Conservation (phyloP, 2,888 invertebrate species). For the Reticulitermes lucifugus region DNA sequence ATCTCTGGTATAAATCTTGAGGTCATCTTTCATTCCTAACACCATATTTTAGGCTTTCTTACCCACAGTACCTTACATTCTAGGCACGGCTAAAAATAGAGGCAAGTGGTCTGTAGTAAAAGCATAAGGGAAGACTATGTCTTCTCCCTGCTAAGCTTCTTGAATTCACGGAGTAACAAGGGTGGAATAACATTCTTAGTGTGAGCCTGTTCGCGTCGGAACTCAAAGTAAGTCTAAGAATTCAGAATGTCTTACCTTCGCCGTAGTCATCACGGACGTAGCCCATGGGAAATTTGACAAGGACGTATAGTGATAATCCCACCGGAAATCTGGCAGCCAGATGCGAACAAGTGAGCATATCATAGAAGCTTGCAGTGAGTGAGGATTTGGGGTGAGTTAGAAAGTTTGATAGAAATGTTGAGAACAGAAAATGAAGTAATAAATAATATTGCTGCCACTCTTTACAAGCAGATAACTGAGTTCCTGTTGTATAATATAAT, state of each 20-base stretch:
- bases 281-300: slow-evolving; percentile 30
- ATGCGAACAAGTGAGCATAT: background rate
- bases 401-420: background rate
- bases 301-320: slow-evolving; percentile 7
- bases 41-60: background rate
- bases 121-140: background rate
- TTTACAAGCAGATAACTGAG: background rate
- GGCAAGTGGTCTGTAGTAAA: background rate
- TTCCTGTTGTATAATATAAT: background rate
- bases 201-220: background rate
- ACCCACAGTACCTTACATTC: background rate
- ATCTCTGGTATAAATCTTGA: slow-evolving; percentile 17
- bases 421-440: background rate
- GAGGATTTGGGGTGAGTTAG: background rate
- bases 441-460: background rate
- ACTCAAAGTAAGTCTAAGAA: background rate
- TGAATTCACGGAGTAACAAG: background rate
- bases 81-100: background rate
- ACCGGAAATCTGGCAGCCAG: slow-evolving; percentile 27
- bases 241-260: background rate
- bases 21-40: background rate
- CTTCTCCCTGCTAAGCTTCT: background rate
- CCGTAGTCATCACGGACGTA: background rate
- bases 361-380: background rate
- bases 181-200: background rate